A percentile compares a stretch with the other conserved stretches of the same genome.
phyloP scores from a whole-genome alignment of 2,888 invertebrate genomes.

The Elaeidobius kamerunicus region DNA sequence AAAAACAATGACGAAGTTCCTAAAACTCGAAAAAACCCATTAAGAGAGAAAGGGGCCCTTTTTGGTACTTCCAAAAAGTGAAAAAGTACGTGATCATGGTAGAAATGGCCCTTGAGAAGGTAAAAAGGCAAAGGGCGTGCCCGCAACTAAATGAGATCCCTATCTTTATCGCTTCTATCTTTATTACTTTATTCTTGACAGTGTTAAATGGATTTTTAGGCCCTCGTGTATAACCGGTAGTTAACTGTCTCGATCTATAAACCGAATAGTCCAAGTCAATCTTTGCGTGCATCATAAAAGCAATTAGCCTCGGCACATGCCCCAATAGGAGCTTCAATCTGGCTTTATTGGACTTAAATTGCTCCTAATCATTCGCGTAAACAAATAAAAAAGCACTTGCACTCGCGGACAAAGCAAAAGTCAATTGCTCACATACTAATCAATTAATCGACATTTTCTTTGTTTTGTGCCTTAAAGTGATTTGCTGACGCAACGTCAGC shows the following conservation, averaged over 20 bases:
- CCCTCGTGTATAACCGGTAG: too few relatives aligned
- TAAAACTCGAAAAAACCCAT: too few relatives aligned
- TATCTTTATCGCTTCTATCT: too few relatives aligned
- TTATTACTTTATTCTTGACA: too few relatives aligned
- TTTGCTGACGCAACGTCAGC: too few relatives aligned
- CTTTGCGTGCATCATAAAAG: slow-evolving; percentile 2
- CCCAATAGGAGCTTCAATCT: slow-evolving; percentile 24
- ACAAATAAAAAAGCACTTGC: slow-evolving; percentile 15
- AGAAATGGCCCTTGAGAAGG: slow-evolving; percentile 21
- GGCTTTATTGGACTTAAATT: slow-evolving; percentile 16
- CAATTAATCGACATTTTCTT: too few relatives aligned
- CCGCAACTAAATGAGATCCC: slow-evolving; percentile 12
- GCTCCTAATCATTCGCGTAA: slow-evolving; percentile 15
- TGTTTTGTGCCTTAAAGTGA: too few relatives aligned
- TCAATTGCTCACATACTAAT: too few relatives aligned
- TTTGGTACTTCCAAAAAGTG: slow-evolving; percentile 4
- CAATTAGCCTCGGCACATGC: slow-evolving; percentile 25
- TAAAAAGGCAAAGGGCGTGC: slow-evolving; percentile 20
- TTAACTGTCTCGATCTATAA: too few relatives aligned
- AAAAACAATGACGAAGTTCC: too few relatives aligned
- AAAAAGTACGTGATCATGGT: slow-evolving; percentile 22
- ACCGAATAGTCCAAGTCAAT: too few relatives aligned
- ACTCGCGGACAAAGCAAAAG: background rate
- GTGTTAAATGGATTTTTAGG: too few relatives aligned
- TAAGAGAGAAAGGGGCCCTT: background rate